Conservation (phyloP, 2,797 vertebrate species). For the Myoxocephalus aenaeus region DNA sequence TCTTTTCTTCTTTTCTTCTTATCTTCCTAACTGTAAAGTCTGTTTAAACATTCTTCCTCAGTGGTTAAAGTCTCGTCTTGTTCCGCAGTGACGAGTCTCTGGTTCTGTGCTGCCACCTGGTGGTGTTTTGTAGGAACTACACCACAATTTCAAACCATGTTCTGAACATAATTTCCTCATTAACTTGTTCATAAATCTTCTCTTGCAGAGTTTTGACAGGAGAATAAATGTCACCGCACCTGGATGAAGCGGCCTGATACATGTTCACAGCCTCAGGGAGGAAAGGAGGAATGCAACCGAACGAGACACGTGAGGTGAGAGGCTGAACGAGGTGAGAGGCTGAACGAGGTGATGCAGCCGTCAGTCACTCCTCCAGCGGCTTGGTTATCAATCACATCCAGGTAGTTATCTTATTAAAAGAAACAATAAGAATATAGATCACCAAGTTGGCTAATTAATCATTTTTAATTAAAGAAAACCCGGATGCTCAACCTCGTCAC, state of each 20-base stretch:
- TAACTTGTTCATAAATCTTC: neutral
- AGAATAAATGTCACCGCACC: neutral
- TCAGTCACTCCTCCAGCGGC: neutral
- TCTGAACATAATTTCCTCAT: neutral
- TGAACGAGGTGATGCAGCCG: neutral
- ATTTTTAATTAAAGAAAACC: neutral
- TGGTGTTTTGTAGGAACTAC: slow-evolving; percentile 8
- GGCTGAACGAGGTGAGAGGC: neutral
- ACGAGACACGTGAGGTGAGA: neutral
- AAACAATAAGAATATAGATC: neutral
- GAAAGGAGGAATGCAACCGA: neutral
- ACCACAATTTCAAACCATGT: neutral
- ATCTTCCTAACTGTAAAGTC: too few relatives aligned
- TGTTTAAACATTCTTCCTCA: too few relatives aligned
- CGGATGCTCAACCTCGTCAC: neutral
- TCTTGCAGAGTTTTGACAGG: neutral
- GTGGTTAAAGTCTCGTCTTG: too few relatives aligned
- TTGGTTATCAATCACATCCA: neutral
- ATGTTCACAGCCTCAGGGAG: neutral
- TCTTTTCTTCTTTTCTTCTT: too few relatives aligned
- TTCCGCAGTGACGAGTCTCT: neutral
- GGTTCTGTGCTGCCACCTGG: slow-evolving; percentile 28
- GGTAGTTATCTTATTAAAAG: neutral
- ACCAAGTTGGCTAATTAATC: neutral
- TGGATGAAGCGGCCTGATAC: neutral